These are phyloP conservation scores for Criorhina ranunculi DNA, from an alignment of 2,888 invertebrate genomes.

Conservation along the genomic window DNA sequence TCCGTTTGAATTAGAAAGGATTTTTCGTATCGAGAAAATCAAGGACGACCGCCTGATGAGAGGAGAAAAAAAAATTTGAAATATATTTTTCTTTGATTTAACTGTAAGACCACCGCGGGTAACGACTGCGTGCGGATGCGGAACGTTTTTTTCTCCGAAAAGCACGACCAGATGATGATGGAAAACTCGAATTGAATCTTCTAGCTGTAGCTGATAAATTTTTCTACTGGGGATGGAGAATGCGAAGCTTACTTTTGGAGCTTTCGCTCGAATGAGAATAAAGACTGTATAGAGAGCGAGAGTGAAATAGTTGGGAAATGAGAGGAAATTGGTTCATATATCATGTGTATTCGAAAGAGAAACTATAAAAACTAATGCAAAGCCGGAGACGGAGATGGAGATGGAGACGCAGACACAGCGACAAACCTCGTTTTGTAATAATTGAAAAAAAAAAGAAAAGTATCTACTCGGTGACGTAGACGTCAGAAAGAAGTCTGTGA, in stretches of 20 bases:
- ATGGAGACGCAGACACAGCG: too few species aligned
- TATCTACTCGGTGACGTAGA: conserved; percentile 28
- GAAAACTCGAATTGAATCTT: conserved; percentile 71
- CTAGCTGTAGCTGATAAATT: conserved; percentile 39
- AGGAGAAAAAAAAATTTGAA: conserved; percentile 16
- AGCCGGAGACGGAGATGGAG: too few species aligned
- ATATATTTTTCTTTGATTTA: conserved; percentile 27
- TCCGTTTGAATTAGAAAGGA: conserved; percentile 15
- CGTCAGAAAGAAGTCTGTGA: conserved; percentile 50
- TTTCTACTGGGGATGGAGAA: conserved; percentile 47
- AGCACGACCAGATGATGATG: conserved; percentile 71
- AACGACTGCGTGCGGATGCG: conserved; percentile 71
- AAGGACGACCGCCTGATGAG: conserved; percentile 37
- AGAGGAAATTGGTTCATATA: conserved; percentile 43
- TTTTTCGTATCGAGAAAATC: conserved; percentile 11
- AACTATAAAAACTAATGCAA: too few species aligned
- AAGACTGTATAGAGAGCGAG: conserved; percentile 13
- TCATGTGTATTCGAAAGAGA: conserved; percentile 15
- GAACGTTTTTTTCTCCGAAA: conserved; percentile 67
- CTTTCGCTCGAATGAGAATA: conserved; percentile 43
- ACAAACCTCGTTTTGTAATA: conserved; percentile 32
- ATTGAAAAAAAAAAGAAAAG: conserved; percentile 32
- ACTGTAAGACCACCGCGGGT: conserved; percentile 57
- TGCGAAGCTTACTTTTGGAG: conserved; percentile 48
- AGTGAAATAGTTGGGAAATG: conserved; percentile 21